phyloP scores from a whole-genome alignment of 2,113 vertebrate species.

The Heptranchias perlo region DNA sequence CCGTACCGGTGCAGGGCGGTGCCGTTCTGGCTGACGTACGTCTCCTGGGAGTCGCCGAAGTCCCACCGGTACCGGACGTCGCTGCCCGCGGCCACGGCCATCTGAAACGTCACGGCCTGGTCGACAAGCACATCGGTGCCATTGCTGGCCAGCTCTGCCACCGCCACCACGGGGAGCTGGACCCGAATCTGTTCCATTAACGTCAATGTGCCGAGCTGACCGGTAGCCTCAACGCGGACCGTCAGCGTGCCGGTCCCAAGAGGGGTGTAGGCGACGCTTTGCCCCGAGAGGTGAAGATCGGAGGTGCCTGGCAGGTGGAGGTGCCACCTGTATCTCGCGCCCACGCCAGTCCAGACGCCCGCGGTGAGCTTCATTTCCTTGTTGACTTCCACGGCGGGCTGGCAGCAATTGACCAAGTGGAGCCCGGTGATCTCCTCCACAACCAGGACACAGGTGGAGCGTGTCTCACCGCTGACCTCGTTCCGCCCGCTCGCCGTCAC shows the following conservation, averaged over 20 bases:
- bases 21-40: slow-evolving; percentile 40
- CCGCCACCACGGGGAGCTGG: slow-evolving; percentile 51
- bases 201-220: slow-evolving; percentile 51
- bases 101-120: slow-evolving; percentile 49
- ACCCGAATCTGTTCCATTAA: slow-evolving; percentile 45
- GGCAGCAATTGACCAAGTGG: slow-evolving; percentile 51
- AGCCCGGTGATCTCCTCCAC: slow-evolving; percentile 53
- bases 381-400: slow-evolving; percentile 47
- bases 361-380: slow-evolving; percentile 50
- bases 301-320: slow-evolving; percentile 50
- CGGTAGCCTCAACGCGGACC: slow-evolving; percentile 52
- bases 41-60: slow-evolving; percentile 53
- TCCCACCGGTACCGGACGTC: slow-evolving; percentile 56
- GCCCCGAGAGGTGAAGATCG: slow-evolving; percentile 44
- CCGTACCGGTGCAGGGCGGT: slow-evolving; percentile 50
- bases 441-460: slow-evolving; percentile 47
- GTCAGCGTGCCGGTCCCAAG: slow-evolving; percentile 50
- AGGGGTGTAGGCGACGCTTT: slow-evolving; percentile 53
- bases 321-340: slow-evolving; percentile 54
- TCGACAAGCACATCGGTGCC: slow-evolving; percentile 49
- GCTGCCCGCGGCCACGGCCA: slow-evolving; percentile 45
- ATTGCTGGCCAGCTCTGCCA: slow-evolving; percentile 45
- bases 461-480: slow-evolving; percentile 49
- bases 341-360: slow-evolving; percentile 44
- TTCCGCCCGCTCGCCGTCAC: slow-evolving; percentile 56